Base-by-base conservation (phyloP, 2,797 vertebrate genomes). In the Neosilurus hyrtlii region DNA sequence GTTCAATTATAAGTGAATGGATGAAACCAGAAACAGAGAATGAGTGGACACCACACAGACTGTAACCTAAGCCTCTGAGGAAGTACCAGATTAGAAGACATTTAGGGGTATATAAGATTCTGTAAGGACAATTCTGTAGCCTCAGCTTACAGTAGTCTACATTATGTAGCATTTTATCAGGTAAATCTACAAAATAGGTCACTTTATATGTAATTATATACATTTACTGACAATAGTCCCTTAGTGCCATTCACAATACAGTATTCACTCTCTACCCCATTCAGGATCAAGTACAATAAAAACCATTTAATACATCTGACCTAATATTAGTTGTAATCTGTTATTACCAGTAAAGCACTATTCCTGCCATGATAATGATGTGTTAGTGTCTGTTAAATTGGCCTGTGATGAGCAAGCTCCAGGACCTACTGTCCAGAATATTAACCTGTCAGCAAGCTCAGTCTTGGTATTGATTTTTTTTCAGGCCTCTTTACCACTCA, bases 61-160 rank as follows among this genome's bases (percentile, higher is more conserved):
- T 20, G 59, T 20, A 78, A 78, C 37, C 59, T 78, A 57, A 78
- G 15, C 37, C 37, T 26, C 7, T 62, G 57, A 77, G 37, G 59
- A 22, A 63, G 35, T 62, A 26, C 59, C 37, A 62, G 75, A 77
- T 77, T 77, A 62, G 59, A 22, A 49, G 59, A 51, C n/a, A 78
- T 77, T 49, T 78, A n/a, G 37, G 30, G 18, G 35, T 35, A 43
- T 5, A 43, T 43, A 43, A 43, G 43, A 43, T 76, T 59, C 43
- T 37, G 56, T 61, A 76, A 37, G 6, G 73, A 26, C 59, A 51
- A 9, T 62, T 49, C 9, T 78, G 3, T 11, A 63, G 30, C 20
- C 43, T 61, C 11, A 16, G 22, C 9, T 62, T 76, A 43, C 37
- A 51, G 14, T 12, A 49, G n/a, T 51, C 7, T 51, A 62, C 22